phyloP scores from a whole-genome alignment of 2,888 invertebrate genomes.

The Scrobipalpa costella region DNA sequence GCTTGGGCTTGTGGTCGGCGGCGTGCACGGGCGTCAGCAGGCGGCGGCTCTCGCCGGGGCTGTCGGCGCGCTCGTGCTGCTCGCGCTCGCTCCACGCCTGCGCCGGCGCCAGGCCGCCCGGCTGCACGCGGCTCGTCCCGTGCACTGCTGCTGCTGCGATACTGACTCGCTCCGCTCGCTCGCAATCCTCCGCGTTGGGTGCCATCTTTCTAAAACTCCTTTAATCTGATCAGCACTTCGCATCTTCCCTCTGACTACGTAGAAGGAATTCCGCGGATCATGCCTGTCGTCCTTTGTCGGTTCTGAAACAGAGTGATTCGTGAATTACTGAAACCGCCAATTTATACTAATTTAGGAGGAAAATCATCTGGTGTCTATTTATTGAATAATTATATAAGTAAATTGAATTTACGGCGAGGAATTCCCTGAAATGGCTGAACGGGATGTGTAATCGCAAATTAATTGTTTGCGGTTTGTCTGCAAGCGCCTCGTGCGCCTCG shows the following conservation, averaged over 20 bases:
- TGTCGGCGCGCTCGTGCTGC: slow-evolving; percentile 40
- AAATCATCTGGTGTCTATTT: slow-evolving; percentile 31
- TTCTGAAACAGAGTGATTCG: slow-evolving; percentile 14
- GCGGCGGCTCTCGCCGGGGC: slow-evolving; percentile 59
- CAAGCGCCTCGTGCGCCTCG: too few relatives aligned
- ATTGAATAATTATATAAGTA: slow-evolving; percentile 3
- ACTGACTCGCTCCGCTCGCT: slow-evolving; percentile 44
- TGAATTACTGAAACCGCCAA: slow-evolving; percentile 37
- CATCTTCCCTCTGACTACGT: background rate
- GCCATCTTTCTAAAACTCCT: slow-evolving; percentile 47
- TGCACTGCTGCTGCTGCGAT: slow-evolving; percentile 45
- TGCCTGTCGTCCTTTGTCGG: background rate
- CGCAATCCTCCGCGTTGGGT: slow-evolving; percentile 58
- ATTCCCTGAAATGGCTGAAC: slow-evolving; percentile 32
- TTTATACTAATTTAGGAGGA: slow-evolving; percentile 34
- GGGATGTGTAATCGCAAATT: slow-evolving; percentile 11
- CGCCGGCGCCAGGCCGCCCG: slow-evolving; percentile 42
- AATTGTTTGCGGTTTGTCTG: slow-evolving; percentile 24
- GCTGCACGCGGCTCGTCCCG: slow-evolving; percentile 44
- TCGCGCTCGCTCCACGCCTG: slow-evolving; percentile 66
- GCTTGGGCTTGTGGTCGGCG: slow-evolving; percentile 37
- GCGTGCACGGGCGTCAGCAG: slow-evolving; percentile 47
- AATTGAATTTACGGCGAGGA: slow-evolving; percentile 36
- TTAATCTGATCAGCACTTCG: slow-evolving; percentile 29
- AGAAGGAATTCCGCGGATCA: background rate